A percentile compares a stretch with the other conserved stretches of the same genome.
phyloP scores from a whole-genome alignment of 2,888 invertebrate genomes.

The Embidobia sp. region DNA sequence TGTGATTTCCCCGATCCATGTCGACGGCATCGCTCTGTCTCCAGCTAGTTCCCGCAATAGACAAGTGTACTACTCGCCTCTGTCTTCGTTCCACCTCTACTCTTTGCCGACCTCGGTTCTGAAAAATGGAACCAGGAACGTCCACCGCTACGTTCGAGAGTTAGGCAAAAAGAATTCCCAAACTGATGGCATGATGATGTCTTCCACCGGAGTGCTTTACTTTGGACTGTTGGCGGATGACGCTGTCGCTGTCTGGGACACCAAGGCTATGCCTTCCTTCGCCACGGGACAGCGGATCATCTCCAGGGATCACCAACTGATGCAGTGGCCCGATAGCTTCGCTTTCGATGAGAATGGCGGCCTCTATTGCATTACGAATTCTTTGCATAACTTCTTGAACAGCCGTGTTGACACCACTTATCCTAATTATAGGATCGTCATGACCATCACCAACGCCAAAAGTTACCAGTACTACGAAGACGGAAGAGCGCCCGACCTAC shows the following conservation, averaged over 20 bases:
- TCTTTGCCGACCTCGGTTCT: conserved; percentile 85
- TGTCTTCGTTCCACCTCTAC: conserved; percentile 87
- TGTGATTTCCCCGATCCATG: conserved; percentile 84
- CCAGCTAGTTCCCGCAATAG: conserved; percentile 80
- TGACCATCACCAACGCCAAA: conserved; percentile 84
- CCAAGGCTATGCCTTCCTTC: conserved; percentile 82
- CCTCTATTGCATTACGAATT: conserved; percentile 86
- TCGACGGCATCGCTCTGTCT: conserved; percentile 88
- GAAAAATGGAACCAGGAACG: conserved; percentile 81
- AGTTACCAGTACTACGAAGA: conserved; percentile 84
- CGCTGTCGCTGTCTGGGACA: conserved; percentile 88
- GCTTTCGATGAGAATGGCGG: conserved; percentile 86
- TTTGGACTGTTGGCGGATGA: conserved; percentile 87
- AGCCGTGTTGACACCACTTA: conserved; percentile 84
- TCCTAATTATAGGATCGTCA: conserved; percentile 86
- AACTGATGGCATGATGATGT: conserved; percentile 90
- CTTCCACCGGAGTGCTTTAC: conserved; percentile 86
- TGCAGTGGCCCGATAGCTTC: conserved; percentile 89
- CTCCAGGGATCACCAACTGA: conserved; percentile 85
- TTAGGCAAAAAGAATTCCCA: conserved; percentile 86
- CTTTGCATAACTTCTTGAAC: conserved; percentile 86
- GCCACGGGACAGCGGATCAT: conserved; percentile 85
- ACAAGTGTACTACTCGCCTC: conserved; percentile 85
- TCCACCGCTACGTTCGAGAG: conserved; percentile 82
- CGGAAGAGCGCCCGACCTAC: conserved; percentile 70